A percentile compares a stretch with the other conserved stretches of the same genome.
Conservation (phyloP, 2,113 vertebrate genomes). For the Onychostruthus taczanowskii region DNA sequence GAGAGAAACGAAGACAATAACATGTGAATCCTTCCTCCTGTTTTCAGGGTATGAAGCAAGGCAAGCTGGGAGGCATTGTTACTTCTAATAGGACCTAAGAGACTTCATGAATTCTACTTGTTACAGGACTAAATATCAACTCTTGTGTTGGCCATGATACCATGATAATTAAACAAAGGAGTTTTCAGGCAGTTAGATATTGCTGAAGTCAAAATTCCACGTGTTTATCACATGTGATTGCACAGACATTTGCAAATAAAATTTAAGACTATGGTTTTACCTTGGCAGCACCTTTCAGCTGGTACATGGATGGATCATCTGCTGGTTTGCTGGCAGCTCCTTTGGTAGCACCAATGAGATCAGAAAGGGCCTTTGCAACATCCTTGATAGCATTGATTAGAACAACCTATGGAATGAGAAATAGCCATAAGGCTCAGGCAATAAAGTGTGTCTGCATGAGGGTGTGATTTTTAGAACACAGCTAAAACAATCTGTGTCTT, state of each 20-base stretch:
- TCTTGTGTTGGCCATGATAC: background rate
- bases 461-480: background rate
- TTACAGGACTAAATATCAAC: background rate
- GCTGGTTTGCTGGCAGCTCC: conserved; percentile 94
- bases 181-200: background rate
- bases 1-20: background rate
- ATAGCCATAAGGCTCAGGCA: background rate
- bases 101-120: background rate
- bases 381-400: conserved; percentile 98
- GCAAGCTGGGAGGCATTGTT: background rate
- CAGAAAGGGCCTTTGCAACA: conserved; percentile 96
- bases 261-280: conserved; percentile 50
- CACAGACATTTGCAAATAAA: background rate
- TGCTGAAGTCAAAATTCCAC: background rate
- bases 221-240: background rate
- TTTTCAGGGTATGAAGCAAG: background rate
- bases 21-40: background rate
- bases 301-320: conserved; percentile 98
- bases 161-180: background rate
- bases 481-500: background rate
- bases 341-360: conserved; percentile 96
- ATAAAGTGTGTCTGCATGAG: background rate
- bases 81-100: background rate
- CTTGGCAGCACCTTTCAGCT: conserved; percentile 97
- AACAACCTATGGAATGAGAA: conserved; percentile 82